Conservation (phyloP, 92 coral and sea anemone species). For the Epizoanthus stellaris region DNA sequence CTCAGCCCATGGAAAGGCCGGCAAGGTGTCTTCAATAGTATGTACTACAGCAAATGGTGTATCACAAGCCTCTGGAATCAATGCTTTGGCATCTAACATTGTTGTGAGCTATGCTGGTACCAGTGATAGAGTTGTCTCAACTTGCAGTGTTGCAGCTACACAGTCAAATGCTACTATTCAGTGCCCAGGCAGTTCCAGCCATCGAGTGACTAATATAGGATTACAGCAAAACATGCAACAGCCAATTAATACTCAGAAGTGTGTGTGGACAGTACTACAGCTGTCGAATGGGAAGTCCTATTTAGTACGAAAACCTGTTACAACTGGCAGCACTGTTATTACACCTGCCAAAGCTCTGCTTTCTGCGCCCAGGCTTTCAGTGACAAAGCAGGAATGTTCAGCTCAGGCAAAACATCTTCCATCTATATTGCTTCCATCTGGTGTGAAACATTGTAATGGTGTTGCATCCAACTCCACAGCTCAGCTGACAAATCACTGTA, state of each 20-base stretch:
- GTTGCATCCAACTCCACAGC: neutral
- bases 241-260: neutral
- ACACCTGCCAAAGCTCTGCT: neutral
- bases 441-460: neutral
- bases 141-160: neutral
- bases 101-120: neutral
- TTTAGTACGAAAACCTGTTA: neutral
- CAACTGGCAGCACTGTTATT: neutral
- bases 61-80: neutral
- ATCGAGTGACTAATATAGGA: neutral
- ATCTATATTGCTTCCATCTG: no score
- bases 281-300: constrained; percentile 6
- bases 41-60: neutral
- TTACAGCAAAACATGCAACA: neutral
- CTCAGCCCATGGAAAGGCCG: neutral
- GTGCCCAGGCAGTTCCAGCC: neutral
- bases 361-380: neutral
- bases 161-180: neutral
- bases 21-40: neutral
- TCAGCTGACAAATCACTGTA: neutral
- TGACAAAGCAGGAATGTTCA: neutral
- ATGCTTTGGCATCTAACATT: neutral
- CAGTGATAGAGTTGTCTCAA: neutral
- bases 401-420: neutral
- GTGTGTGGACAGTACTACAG: neutral